Base-by-base conservation (phyloP, 2,797 vertebrate species). In the Melanotaenia boesemani region DNA sequence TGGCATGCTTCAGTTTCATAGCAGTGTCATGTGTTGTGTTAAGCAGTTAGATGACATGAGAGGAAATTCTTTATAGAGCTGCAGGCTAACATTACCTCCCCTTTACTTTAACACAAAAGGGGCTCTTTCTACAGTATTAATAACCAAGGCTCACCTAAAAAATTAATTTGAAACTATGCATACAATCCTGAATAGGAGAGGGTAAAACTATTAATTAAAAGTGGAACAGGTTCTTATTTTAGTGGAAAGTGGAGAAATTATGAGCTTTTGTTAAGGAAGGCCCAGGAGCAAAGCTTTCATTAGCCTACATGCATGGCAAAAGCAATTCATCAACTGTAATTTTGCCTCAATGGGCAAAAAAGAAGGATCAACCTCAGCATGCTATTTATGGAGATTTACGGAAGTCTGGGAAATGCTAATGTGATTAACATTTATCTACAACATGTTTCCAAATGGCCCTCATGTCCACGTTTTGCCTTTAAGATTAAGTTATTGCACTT, bases 401-500 rank as follows among this genome's bases (percentile, higher is more conserved):
- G 89, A 95, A 95, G 92, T 95, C 94, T 93, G 92, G 92, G 91
- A 94, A 95, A 95, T 93, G 93, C 92, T 95, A 95, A 95, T 95
- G 93, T 95, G 94, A 96, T 95, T 95, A 96, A 93, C 93, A 93
- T 94, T 95, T 95, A 95, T 95, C 94, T 95, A 94, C 92, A 94
- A 93, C 92, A 93, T 95, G 94, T 95, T 94, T 93, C 83, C 67
- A 94, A 95, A 94, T 93, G 93, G 91, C 92, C 91, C 91, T 94
- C 90, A 66, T 93, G 93, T 93, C 93, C 92, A 91, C 85, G 76
- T 91, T 92, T 88, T 93, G 86, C 90, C 81, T 90, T 89, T 77
- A 87, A 94, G 92, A 93, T 95, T 93, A 95, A 94, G 90, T 92
- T 92, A 90, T 82, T 88, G 91, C 91, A 87, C 80, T 87, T 70